Evolutionary conservation across 2,888 invertebrate genomes (phyloP), one percentile per base, ranked within the genome.

Genomic region (Phorcus lineatus): DNA sequence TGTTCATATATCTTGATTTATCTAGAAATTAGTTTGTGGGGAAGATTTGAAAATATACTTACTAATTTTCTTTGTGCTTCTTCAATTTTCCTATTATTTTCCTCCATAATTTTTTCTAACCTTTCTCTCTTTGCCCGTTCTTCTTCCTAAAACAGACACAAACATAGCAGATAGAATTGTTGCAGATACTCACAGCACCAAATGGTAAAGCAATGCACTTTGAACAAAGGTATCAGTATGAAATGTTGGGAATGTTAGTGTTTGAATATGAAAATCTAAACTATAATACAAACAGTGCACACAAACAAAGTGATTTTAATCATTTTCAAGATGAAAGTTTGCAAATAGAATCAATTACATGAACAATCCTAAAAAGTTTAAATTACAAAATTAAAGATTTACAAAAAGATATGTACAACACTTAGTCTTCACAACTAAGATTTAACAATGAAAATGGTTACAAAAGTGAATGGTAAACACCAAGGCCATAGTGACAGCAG

Each of bases 21-120:
- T n/a, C n/a, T 19, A 2, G 9, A 19, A 22, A 11, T 19, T 9
- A 2, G 3, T 4, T 22, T 11, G 9, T 55, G 9, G 36, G 7
- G 36, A 36, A 36, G 7, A 36, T 36, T 2, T 36, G 36, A 4
- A 36, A 36, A 36, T 24, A 22, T 53, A 55, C 91, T 86, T 93
- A 98, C 98, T 96, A 98, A 95, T 96, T 97, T 98, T 92, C 96
- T 96, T 95, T 98, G 98, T 88, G 98, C 98, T 94, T 98, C 98
- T 94, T 98, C 98, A 88, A 98, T 98, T 95, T 98, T 98, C 94
- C 95, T 96, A 95, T 98, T 98, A 95, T 99, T 99, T 95, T 99
- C 98, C 91, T 97, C 97, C 95, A 98, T 96, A 94, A 98, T 98
- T 94, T 96, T 96, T 94, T 98, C 98, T 93, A 98, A 95, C 94